Conservation (phyloP, 2,888 invertebrate genomes). For the Drosophila neonasuta region DNA sequence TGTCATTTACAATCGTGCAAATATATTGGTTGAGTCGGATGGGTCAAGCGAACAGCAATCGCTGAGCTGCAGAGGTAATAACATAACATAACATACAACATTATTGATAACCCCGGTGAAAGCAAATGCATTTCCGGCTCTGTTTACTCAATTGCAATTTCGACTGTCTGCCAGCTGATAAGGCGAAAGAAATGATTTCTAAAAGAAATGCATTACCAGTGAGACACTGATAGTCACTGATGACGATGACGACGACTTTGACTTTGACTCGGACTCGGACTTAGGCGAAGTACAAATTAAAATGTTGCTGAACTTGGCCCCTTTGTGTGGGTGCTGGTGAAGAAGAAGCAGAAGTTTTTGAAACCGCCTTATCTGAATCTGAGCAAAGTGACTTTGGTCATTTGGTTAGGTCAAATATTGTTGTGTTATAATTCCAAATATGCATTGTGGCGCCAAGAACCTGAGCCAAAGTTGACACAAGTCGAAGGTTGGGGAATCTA, state of each 20-base stretch:
- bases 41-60: slow-evolving; percentile 32
- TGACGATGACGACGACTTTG: background rate
- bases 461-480: slow-evolving; percentile 26
- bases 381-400: slow-evolving; percentile 52
- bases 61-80: slow-evolving; percentile 13
- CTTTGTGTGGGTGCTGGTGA: slow-evolving; percentile 47
- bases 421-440: slow-evolving; percentile 43
- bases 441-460: slow-evolving; percentile 60
- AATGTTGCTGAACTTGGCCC: slow-evolving; percentile 73
- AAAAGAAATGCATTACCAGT: slow-evolving; percentile 51
- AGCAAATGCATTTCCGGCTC: slow-evolving; percentile 76
- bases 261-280: slow-evolving; percentile 14
- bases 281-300: slow-evolving; percentile 51
- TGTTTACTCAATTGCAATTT: slow-evolving; percentile 72
- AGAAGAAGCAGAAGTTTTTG: slow-evolving; percentile 7
- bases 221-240: slow-evolving; percentile 33
- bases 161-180: slow-evolving; percentile 52
- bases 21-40: slow-evolving; percentile 35
- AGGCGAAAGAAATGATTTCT: slow-evolving; percentile 41
- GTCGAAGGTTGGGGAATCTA: slow-evolving; percentile 12
- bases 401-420: slow-evolving; percentile 61
- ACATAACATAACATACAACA: slow-evolving; percentile 4
- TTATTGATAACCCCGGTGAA: slow-evolving; percentile 59
- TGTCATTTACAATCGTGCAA: slow-evolving; percentile 45
- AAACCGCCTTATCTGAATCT: slow-evolving; percentile 50